Evolutionary conservation across 2,888 invertebrate genomes (phyloP).

Genomic region (Sinelater perroti): DNA sequence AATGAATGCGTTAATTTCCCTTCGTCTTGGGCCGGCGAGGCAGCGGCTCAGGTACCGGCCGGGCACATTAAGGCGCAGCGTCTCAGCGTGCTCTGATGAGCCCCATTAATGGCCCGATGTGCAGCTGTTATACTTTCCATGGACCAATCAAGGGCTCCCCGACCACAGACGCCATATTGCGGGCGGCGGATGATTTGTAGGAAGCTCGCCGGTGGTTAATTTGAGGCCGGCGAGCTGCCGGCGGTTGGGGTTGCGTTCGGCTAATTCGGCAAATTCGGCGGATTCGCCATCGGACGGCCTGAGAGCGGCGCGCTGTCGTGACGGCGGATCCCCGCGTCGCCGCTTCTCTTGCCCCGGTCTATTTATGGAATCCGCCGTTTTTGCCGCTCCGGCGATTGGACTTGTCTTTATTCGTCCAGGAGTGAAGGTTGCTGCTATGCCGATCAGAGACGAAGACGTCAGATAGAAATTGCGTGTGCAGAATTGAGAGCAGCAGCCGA

Average conservation of each 20-base stretch:
- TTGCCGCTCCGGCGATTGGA: not conserved
- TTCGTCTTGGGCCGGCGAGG: conserved; percentile 22
- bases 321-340: too few relatives aligned
- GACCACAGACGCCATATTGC: conserved; percentile 57
- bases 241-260: conserved; percentile 28
- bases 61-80: conserved; percentile 53
- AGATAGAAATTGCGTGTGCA: too few relatives aligned
- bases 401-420: not conserved
- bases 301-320: conserved; percentile 13
- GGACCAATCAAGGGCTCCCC: conserved; percentile 57
- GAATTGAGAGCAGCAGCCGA: not conserved
- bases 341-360: conserved; percentile 18
- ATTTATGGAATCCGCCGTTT: conserved; percentile 17
- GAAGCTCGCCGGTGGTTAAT: conserved; percentile 48
- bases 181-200: conserved; percentile 47
- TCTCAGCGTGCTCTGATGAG: conserved; percentile 56
- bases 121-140: conserved; percentile 60
- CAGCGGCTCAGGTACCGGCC: conserved; percentile 29
- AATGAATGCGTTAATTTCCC: conserved; percentile 27
- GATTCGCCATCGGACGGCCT: conserved; percentile 45
- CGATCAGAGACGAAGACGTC: not conserved
- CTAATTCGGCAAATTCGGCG: conserved; percentile 24
- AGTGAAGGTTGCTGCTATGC: not conserved
- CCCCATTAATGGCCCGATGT: conserved; percentile 58
- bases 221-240: conserved; percentile 47